These are phyloP conservation scores for Ophioderma brevispina DNA, from an alignment of 35 echinoderm and acorn worm species.

Conservation along the genomic window DNA sequence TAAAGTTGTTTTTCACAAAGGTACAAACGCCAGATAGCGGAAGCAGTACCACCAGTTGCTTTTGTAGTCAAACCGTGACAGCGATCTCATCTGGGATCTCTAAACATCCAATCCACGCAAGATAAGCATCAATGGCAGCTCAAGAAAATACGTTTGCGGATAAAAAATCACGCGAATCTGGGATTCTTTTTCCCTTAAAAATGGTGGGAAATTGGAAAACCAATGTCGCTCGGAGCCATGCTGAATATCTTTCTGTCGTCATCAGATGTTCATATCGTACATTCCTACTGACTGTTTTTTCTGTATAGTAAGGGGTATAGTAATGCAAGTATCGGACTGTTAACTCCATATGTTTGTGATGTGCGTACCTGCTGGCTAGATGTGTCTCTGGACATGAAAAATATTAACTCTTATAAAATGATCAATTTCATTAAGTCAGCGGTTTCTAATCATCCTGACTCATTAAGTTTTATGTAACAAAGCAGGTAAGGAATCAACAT, in stretches of 20 bases:
- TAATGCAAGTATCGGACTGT: neutral
- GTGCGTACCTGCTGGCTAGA: neutral
- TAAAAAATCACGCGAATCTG: neutral
- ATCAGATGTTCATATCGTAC: neutral
- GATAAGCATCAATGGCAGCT: neutral
- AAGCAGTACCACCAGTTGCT: too few relatives aligned
- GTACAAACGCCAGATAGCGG: too few relatives aligned
- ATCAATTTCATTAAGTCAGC: neutral
- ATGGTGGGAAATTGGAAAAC: neutral
- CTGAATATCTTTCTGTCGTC: neutral
- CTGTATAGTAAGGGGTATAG: neutral
- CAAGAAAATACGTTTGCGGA: neutral
- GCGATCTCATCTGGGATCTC: neutral
- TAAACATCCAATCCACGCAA: neutral
- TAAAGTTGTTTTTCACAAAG: too few relatives aligned
- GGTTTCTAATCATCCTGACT: neutral
- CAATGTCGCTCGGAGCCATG: neutral
- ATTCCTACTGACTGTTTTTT: neutral
- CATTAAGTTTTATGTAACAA: neutral
- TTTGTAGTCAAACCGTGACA: neutral
- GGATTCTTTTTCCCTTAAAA: neutral
- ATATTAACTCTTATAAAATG: neutral
- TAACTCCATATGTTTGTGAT: neutral
- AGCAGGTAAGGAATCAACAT: too few relatives aligned
- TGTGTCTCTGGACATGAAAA: neutral